phyloP scores from a whole-genome alignment of 2,113 vertebrate genomes.

The Rhizomys pruinosus region DNA sequence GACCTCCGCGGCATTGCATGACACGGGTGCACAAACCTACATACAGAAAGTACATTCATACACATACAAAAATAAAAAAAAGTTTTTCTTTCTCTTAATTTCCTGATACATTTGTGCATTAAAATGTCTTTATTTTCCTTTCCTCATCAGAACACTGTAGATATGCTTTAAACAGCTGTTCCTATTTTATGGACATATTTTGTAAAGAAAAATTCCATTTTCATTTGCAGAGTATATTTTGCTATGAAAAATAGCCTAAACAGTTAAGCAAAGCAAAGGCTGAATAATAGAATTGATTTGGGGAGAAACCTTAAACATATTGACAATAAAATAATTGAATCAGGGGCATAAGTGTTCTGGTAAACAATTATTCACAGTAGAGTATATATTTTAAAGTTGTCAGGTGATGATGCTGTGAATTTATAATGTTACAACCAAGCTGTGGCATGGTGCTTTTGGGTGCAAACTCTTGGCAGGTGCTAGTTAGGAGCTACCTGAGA shows the following conservation, averaged over 20 bases:
- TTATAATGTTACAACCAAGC: neutral
- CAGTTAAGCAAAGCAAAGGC: neutral
- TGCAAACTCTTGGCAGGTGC: neutral
- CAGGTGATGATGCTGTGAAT: neutral
- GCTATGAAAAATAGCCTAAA: neutral
- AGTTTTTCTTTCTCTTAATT: slow-evolving; percentile 3
- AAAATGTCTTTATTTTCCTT: slow-evolving; percentile 52
- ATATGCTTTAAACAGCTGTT: neutral
- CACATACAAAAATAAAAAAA: too few species aligned
- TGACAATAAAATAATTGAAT: slow-evolving; percentile 10
- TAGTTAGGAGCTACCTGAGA: neutral
- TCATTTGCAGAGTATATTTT: slow-evolving; percentile 6
- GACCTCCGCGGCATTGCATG: too few species aligned
- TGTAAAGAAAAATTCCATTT: neutral
- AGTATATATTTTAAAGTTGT: neutral
- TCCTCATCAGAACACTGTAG: slow-evolving; percentile 19
- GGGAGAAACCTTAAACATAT: neutral
- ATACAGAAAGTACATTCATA: too few species aligned
- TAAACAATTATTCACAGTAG: neutral
- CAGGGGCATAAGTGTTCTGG: neutral
- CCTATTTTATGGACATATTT: slow-evolving; percentile 5
- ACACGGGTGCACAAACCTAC: too few species aligned
- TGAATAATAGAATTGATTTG: neutral
- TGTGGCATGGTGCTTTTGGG: too few species aligned
- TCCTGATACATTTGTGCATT: slow-evolving; percentile 14